These are phyloP conservation scores for Pseudopleuronectes americanus DNA, from an alignment of 2,797 vertebrate species.

Conservation along the genomic window DNA sequence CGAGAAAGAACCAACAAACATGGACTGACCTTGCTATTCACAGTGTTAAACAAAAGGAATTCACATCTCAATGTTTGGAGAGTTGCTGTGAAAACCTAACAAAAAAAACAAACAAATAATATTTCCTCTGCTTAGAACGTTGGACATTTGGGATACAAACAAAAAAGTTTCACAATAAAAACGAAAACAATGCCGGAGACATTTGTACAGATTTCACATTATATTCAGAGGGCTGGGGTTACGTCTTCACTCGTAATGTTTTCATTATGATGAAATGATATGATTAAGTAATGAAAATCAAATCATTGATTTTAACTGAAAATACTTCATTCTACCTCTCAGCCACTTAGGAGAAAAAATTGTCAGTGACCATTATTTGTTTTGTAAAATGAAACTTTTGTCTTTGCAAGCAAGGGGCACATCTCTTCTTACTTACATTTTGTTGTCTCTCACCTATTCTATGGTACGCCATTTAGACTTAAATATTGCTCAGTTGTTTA, in stretches of 20 bases:
- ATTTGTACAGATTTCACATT: constrained; percentile 85
- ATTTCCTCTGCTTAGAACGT: constrained; percentile 77
- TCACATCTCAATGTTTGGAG: constrained; percentile 66
- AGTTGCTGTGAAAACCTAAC: constrained; percentile 70
- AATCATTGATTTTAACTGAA: constrained; percentile 77
- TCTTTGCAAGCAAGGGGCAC: constrained; percentile 81
- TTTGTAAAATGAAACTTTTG: constrained; percentile 83
- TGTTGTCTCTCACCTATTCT: constrained; percentile 82
- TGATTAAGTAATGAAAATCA: constrained; percentile 75
- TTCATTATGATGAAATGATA: constrained; percentile 77
- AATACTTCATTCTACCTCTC: constrained; percentile 92
- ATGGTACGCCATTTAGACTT: constrained; percentile 83
- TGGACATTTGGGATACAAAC: constrained; percentile 87
- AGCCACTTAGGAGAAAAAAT: constrained; percentile 76
- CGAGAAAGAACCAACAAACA: constrained; percentile 46
- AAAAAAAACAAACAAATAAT: constrained; percentile 69
- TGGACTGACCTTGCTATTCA: constrained; percentile 77
- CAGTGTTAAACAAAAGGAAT: constrained; percentile 78
- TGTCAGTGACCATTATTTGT: constrained; percentile 81
- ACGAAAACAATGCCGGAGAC: constrained; percentile 65
- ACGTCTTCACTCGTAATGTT: constrained; percentile 80
- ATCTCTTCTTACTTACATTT: constrained; percentile 83
- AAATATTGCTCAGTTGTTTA: constrained; percentile 85
- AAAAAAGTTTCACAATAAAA: constrained; percentile 83
- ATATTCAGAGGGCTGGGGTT: constrained; percentile 85